Evolutionary conservation across 92 coral and sea anemone species (phyloP), one percentile per base, ranked within the genome.

Genomic region (Anthopleura xanthogrammica): DNA sequence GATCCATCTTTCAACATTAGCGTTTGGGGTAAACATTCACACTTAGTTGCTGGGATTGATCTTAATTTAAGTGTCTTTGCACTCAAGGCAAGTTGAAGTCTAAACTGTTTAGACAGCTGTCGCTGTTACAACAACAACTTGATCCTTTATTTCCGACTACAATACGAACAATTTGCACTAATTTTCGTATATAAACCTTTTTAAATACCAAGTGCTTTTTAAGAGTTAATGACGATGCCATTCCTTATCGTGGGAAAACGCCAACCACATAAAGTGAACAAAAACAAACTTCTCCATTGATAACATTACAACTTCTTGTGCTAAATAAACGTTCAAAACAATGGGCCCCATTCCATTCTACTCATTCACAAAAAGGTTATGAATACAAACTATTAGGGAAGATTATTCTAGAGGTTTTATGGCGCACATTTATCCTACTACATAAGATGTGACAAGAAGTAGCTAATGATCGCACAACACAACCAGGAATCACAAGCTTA

Each of bases 71-170:
- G 64, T 16, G 64, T 19, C 29, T n/a, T 23, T 20, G 12, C 72
- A 64, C 64, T 58, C 13, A 20, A 64, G 50, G 9, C 36, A 64
- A 64, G 24, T 80, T 42, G 22, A 73, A 80, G 62, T 57, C 46
- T 1, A 20, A 42, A 9, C 76, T 80, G 76, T 80, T 66, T 80
- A 60, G 46, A 29, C 83, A 80, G 83, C 83, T 80, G 83, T 41
- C 72, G 4, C 11, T 60, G 41, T 29, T 64, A 60, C 19, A n/a
- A 65, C 43, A 23, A 41, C 57, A 41, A 9, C 75, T 39, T 8
- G 41, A 65, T 65, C 66, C 75, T 64, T 40, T n/a, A 16, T 19
- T 40, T n/a, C 55, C 5, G 2, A 43, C 13, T n/a, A 80, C 83
- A 80, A 80, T 80, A 80, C 60, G 7, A 64, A 64, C 66, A 80